A percentile compares a stretch with the other conserved stretches of the same genome.
Evolutionary conservation across 2,797 vertebrate species (phyloP).

Genomic region (Zenarchopterus dispar): DNA sequence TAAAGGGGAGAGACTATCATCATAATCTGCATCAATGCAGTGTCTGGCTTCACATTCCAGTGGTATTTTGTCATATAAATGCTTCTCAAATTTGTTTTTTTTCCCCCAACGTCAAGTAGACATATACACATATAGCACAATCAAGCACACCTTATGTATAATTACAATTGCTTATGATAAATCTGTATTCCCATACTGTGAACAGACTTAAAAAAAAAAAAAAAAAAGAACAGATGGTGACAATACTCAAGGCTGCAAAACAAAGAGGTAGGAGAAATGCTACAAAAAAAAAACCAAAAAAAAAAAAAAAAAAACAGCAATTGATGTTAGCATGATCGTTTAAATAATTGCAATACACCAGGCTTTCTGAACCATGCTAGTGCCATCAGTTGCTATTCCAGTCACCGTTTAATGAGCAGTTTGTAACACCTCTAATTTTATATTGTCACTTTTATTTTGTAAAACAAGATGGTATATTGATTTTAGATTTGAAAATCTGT

Average conservation of each 20-base stretch:
- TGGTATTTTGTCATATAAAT: conserved; percentile 86
- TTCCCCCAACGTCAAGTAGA: conserved; percentile 76
- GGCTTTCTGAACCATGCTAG: conserved; percentile 52
- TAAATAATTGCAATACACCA: conserved; percentile 56
- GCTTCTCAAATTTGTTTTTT: conserved; percentile 82
- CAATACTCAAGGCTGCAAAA: conserved; percentile 82
- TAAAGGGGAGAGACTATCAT: conserved; percentile 81
- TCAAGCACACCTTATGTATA: conserved; percentile 78
- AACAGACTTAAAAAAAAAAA: conserved; percentile 57
- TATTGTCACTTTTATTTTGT: conserved; percentile 3
- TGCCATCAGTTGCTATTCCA: conserved; percentile 58
- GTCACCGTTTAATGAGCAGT: conserved; percentile 31
- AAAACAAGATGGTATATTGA: conserved; percentile 6
- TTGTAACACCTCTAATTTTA: conserved; percentile 5
- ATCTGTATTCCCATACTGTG: conserved; percentile 74
- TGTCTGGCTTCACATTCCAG: conserved; percentile 90
- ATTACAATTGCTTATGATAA: conserved; percentile 82
- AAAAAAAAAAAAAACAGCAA: conserved; percentile 65
- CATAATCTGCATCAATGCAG: conserved; percentile 80
- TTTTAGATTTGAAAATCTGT: conserved; percentile 3
- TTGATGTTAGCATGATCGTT: conserved; percentile 66
- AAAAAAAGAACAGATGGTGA: conserved; percentile 61
- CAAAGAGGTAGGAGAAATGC: conserved; percentile 87
- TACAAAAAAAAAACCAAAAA: conserved; percentile 57
- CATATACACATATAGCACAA: conserved; percentile 81